These are phyloP conservation scores for Colaptes auratus DNA, from an alignment of 2,113 vertebrate genomes.

Conservation along the genomic window DNA sequence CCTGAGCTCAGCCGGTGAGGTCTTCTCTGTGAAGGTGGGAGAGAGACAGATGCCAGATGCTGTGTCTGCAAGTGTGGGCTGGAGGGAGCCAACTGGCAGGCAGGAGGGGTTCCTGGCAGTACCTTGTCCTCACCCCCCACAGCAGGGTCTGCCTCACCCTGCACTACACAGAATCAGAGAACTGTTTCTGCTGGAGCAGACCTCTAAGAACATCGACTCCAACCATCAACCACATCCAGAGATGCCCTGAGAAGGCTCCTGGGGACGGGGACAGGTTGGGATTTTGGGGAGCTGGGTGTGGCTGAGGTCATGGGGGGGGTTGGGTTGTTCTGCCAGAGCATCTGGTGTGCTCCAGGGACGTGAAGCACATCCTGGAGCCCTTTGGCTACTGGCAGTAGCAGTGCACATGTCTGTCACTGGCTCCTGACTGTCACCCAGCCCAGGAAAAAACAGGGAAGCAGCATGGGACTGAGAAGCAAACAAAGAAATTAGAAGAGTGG, in stretches of 20 bases:
- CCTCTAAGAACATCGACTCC: too few relatives aligned
- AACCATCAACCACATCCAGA: too few relatives aligned
- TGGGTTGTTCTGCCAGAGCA: not conserved
- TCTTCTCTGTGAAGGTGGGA: rapidly evolving
- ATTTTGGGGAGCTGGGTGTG: not conserved
- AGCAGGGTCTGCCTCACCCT: not conserved
- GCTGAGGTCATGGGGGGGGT: not conserved
- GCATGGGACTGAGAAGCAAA: rapidly evolving
- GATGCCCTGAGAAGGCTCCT: not conserved
- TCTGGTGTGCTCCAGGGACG: not conserved
- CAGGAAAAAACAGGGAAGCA: not conserved
- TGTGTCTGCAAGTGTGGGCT: not conserved
- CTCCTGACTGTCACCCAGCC: not conserved
- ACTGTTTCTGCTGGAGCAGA: too few relatives aligned
- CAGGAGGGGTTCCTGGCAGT: not conserved
- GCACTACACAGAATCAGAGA: not conserved
- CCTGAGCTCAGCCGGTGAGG: rapidly evolving
- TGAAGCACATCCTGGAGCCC: rapidly evolving
- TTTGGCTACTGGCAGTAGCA: not conserved
- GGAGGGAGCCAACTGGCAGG: not conserved
- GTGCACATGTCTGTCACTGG: rapidly evolving
- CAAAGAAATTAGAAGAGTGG: not conserved
- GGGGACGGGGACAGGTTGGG: not conserved
- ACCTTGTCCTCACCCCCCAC: not conserved
- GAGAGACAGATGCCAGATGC: not conserved